Conservation (phyloP, 2,797 vertebrate genomes). For the Sebastes vulpes region DNA sequence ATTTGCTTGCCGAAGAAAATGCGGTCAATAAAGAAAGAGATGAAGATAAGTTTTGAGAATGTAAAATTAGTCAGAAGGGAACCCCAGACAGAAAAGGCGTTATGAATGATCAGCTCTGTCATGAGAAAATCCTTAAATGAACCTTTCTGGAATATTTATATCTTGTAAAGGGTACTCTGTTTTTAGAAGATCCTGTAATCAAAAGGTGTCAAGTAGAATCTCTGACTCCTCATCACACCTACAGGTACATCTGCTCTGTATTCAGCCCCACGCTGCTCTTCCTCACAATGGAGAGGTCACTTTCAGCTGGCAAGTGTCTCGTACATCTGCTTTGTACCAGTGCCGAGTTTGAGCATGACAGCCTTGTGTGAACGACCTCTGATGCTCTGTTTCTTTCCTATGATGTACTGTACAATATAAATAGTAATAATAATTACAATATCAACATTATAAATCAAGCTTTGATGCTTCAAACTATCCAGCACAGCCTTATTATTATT, state of each 20-base stretch:
- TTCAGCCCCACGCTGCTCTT: not conserved
- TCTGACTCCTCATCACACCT: not conserved
- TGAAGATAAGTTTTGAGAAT: not conserved
- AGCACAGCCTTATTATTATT: accelerated
- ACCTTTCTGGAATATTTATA: too few relatives aligned
- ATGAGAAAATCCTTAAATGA: not conserved
- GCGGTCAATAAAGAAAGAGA: not conserved
- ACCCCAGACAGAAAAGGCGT: not conserved
- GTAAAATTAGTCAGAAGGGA: not conserved
- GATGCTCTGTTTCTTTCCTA: not conserved
- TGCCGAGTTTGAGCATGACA: not conserved
- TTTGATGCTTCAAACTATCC: too few relatives aligned
- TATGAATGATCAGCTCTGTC: not conserved
- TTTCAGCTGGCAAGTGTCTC: not conserved
- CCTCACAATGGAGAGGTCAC: slow-evolving; percentile 7
- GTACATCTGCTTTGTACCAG: not conserved
- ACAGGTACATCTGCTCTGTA: not conserved
- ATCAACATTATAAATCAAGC: too few relatives aligned
- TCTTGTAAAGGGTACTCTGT: too few relatives aligned
- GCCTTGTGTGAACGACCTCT: not conserved
- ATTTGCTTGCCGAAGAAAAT: not conserved
- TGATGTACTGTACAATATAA: not conserved
- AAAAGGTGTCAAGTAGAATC: not conserved
- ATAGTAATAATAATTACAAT: too few relatives aligned
- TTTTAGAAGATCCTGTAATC: too few relatives aligned